phyloP scores from a whole-genome alignment of 2,113 vertebrate genomes.

The Gavia stellata region DNA sequence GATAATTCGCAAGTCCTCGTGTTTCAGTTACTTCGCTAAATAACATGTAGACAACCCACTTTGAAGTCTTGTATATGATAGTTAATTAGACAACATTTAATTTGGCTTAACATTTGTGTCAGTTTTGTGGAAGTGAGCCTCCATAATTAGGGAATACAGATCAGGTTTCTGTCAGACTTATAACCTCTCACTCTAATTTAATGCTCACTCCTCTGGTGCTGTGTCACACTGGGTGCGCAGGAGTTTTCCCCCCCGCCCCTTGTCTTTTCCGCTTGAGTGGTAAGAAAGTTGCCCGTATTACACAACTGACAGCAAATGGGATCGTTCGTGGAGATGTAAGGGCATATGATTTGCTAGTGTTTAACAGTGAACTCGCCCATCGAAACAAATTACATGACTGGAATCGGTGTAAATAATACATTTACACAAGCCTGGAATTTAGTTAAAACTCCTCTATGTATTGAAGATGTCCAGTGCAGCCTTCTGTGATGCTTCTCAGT shows the following conservation, averaged over 20 bases:
- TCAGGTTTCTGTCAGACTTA: slow-evolving; percentile 73
- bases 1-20: not conserved
- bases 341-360: slow-evolving; percentile 60
- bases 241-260: not conserved
- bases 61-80: slow-evolving; percentile 62
- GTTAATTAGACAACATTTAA: slow-evolving; percentile 81
- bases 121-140: slow-evolving; percentile 70
- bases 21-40: slow-evolving; percentile 38
- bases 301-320: slow-evolving; percentile 63
- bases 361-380: slow-evolving; percentile 62
- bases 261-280: slow-evolving; percentile 70
- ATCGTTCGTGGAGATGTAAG: slow-evolving; percentile 68
- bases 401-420: not conserved
- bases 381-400: not conserved
- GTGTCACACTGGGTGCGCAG: slow-evolving; percentile 54
- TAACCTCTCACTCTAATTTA: slow-evolving; percentile 71
- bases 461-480: not conserved
- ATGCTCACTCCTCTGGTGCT: slow-evolving; percentile 46
- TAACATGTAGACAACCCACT: slow-evolving; percentile 44
- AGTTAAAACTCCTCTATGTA: not conserved
- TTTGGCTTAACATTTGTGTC: slow-evolving; percentile 76
- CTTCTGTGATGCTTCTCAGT: not conserved
- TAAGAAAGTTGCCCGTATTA: slow-evolving; percentile 59
- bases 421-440: not conserved
- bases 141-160: slow-evolving; percentile 77